Base-by-base conservation (phyloP, 64 coral and sea anemone species). In the Trachythela sp. region DNA sequence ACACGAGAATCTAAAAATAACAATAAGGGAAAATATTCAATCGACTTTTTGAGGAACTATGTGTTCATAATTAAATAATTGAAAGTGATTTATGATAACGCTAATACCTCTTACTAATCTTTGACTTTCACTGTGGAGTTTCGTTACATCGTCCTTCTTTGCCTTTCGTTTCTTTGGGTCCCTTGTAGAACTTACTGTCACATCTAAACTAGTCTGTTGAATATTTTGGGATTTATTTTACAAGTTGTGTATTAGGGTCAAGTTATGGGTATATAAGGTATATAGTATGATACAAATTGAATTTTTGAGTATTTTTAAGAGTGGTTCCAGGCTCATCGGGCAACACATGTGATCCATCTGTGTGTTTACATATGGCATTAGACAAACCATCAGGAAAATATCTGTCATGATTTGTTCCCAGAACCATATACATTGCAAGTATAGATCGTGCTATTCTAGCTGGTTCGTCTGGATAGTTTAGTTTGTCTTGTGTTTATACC, bases 61-160 rank as follows among this genome's bases (percentile, higher is more conserved):
- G 39, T 22, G 26, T 32, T 9, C 24, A 41, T 18, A 88, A n/a
- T 6, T 76, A 13, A 77, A n/a, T 56, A 84, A 56, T 48, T 72
- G 22, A 43, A 70, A 31, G 48, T 71, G 3, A 80, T 24, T 54
- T 54, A 4, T 45, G 42, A 45, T 45, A 45, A 42, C 13, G 52
- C 18, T 64, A 86, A 71, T 91, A 99, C 96, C 96, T 95, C 96
- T 83, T 8, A 99, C 24, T 52, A 99, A 92, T 87, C 91, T 94
- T 84, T 99, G 96, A 72, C 85, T 91, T 89, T 99, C 93, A 87
- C 96, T 94, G 89, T 94, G 90, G 50, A 95, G 89, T 15, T 86
- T 88, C 39, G 92, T 60, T 48, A 93, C 88, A 39, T 92, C 91
- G 20, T 85, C 89, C 85, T 99, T 99, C 45, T 89, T 99, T 50